Evolutionary conservation across 2,888 invertebrate genomes (phyloP), one percentile per base, ranked within the genome.

Genomic region (Drosophila borborema): DNA sequence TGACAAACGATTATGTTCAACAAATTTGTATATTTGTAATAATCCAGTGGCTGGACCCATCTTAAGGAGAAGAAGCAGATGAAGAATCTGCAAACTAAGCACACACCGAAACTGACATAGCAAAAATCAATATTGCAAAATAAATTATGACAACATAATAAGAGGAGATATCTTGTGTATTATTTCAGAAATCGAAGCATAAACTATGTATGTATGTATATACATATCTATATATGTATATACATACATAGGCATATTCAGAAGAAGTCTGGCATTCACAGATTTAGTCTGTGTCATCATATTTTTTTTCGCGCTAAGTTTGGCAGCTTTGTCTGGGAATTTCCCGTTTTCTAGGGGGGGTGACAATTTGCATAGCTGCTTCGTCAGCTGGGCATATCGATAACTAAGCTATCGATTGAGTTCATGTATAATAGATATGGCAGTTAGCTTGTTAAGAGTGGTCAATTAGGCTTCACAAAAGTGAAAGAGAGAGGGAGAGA

Each of bases 21-120:
- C 23, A 16, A 31, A 23, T 40, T 45, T 53, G n/a, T 64, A 69
- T 49, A 64, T 45, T 45, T 64, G 8, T 41, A 66, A 59, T 20
- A 38, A 38, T 46, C n/a, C 54, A 18, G 54, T 41, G 69, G 69
- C 70, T 69, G 70, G 60, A 46, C 41, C 54, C 69, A 54, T 40
- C 18, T 18, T 4, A 3, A 34, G 31, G 10, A n/a, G n/a, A 31
- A n/a, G 20, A 2, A 20, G 14, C 6, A 7, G 6, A 12, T 12
- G 7, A 34, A 49, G 6, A n/a, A 12, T 18, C 28, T 28, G 28
- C n/a, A 10, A 48, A 28, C 9, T 5, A 45, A 6, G 64, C 34
- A 38, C n/a, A 61, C 38, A 31, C n/a, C 28, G 20, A 18, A 0
- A 31, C 16, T 20, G 14, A 51, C 9, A n/a, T 51, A 28, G 40